A percentile compares a stretch with the other conserved stretches of the same genome.
Conservation (phyloP, 1,140 invertebrate genomes). For the Drosophila lacertosa region DNA sequence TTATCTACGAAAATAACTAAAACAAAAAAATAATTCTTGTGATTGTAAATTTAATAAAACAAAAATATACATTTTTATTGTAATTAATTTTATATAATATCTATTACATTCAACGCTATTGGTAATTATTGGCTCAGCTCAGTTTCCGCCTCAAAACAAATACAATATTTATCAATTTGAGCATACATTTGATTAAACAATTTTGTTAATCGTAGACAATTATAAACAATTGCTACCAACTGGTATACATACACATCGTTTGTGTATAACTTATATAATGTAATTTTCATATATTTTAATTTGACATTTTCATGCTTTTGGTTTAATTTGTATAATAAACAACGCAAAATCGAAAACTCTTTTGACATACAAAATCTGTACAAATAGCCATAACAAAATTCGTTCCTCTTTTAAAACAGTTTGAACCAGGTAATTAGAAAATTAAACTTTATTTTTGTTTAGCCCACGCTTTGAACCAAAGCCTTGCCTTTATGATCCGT, state of each 20-base stretch:
- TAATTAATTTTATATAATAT: conserved; percentile 60
- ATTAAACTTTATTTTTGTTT: too few relatives aligned
- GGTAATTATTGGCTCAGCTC: conserved; percentile 41
- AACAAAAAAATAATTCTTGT: conserved; percentile 64
- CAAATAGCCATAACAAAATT: conserved; percentile 27
- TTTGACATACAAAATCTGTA: neutral
- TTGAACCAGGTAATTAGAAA: neutral
- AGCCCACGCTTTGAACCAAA: too few relatives aligned
- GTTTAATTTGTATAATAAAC: conserved; percentile 67
- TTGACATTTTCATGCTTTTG: conserved; percentile 48
- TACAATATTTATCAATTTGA: conserved; percentile 34
- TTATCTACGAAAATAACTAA: conserved; percentile 48
- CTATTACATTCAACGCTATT: conserved; percentile 37
- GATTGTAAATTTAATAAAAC: conserved; percentile 79
- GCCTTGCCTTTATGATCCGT: too few relatives aligned
- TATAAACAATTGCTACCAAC: conserved; percentile 56
- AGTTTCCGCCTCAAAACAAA: conserved; percentile 15
- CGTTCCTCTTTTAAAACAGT: neutral
- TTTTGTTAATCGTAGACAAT: conserved; percentile 55
- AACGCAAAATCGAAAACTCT: conserved; percentile 44
- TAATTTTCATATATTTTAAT: conserved; percentile 40
- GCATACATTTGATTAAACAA: conserved; percentile 40
- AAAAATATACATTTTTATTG: conserved; percentile 62
- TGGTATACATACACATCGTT: conserved; percentile 36
- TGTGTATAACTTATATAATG: conserved; percentile 49